Percentiles rank a stretch among this genome's conserved stretches.
Conservation (phyloP, 2,888 invertebrate species). For the Mythimna albipuncta region DNA sequence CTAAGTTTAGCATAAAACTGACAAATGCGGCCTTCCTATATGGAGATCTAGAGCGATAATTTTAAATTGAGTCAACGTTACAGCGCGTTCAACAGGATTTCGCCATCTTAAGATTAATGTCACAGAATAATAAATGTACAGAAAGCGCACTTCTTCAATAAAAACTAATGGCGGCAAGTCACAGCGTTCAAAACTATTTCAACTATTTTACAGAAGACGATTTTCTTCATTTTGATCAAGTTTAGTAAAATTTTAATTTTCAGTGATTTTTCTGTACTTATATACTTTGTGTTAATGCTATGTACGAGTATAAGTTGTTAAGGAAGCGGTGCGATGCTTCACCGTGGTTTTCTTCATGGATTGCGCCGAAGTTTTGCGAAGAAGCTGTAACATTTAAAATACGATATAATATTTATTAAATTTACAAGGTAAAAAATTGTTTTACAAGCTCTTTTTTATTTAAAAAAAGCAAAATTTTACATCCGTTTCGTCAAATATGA, state of each 20-base stretch:
- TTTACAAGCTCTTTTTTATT: slow-evolving; percentile 44
- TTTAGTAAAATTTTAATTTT: slow-evolving; percentile 10
- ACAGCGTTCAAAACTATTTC: slow-evolving; percentile 6
- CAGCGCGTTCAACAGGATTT: slow-evolving; percentile 7
- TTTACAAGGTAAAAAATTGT: background rate
- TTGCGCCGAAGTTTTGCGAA: slow-evolving; percentile 87
- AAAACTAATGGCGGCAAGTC: slow-evolving; percentile 13
- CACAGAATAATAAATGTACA: slow-evolving; percentile 45
- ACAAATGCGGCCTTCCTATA: slow-evolving; percentile 22
- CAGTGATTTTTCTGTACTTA: slow-evolving; percentile 24
- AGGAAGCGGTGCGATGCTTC: slow-evolving; percentile 61
- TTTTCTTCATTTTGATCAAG: background rate
- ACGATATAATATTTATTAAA: slow-evolving; percentile 13
- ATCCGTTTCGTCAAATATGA: background rate
- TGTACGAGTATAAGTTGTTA: slow-evolving; percentile 48
- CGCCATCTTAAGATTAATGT: slow-evolving; percentile 20
- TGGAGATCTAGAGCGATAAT: slow-evolving; percentile 23
- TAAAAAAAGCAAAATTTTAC: no score
- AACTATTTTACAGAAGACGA: background rate
- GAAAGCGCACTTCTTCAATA: slow-evolving; percentile 26
- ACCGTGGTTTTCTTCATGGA: slow-evolving; percentile 71
- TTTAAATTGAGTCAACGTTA: slow-evolving; percentile 47
- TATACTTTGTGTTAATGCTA: slow-evolving; percentile 37
- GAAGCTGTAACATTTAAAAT: slow-evolving; percentile 81
- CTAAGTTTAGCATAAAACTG: slow-evolving; percentile 35